Evolutionary conservation across 92 coral and sea anemone species (phyloP), one percentile per base, ranked within the genome.

Genomic region (Epizoanthus fatuus): DNA sequence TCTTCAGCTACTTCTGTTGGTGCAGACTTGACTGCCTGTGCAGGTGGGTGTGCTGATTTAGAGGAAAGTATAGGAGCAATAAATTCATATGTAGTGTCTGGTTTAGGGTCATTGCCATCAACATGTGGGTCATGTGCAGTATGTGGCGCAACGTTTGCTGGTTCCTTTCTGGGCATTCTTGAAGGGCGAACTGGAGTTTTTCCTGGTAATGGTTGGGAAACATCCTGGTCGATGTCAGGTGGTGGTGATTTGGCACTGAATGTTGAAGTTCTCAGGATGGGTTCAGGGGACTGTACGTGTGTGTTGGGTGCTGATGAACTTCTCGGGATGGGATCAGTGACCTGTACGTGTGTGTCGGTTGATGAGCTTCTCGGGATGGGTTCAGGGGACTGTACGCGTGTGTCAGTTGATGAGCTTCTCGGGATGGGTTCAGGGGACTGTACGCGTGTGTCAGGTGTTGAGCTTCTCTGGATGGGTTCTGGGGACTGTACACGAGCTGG

Each of bases 351-450:
- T 29, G 32, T 29, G 32, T 29, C 32, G 32, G 32, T 29, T 58
- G 76, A 59, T 9, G 80, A 74, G 60, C 57, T 49, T 53, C 64
- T 72, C 8, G n/a, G 68, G 79, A 80, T 47, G 49, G 49, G 82
- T 22, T 45, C 68, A 13, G 2, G 2, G 35, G 35, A 29, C 35
- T 29, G 35, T 1, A 29, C 2, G 1, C 35, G 35, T 29, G 35
- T 29, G 35, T 29, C 35, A 1, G 80, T 29, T 58, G 76, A 62
- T 9, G 80, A 75, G 60, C 57, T 49, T 53, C 56, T 22, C 25
- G 83, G 68, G 79, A 80, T 47, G 49, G 49, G 82, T 22, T 45
- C 68, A 13, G 2, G 2, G 35, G 35, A 29, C 35, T 29, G 35
- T 1, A 29, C 2, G 1, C 35, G 35, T 29, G 35, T 29, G 35